phyloP scores from a whole-genome alignment of 2,113 vertebrate species.

The Mungos mungo region DNA sequence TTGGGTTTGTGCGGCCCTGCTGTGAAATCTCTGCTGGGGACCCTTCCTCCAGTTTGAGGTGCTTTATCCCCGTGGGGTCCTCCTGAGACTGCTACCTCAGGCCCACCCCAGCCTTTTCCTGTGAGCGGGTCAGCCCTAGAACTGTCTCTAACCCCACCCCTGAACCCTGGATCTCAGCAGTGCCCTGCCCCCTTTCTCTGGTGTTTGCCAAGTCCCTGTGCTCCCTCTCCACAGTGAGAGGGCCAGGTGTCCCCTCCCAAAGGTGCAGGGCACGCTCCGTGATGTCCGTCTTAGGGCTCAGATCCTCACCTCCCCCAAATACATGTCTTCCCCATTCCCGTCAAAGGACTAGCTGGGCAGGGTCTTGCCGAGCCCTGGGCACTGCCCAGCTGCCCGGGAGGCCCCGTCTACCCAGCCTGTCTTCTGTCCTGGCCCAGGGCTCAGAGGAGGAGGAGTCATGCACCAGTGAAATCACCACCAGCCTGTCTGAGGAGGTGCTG shows the following conservation, averaged over 20 bases:
- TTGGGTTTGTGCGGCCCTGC: not conserved
- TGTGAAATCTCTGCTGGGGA: not conserved
- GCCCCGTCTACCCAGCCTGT: conserved; percentile 20
- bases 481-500: conserved; percentile 86
- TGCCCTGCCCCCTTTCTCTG: not conserved
- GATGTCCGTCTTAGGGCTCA: not conserved
- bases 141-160: not conserved
- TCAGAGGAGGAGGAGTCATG: conserved; percentile 92
- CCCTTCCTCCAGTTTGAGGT: not conserved
- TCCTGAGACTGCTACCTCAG: not conserved
- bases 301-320: not conserved
- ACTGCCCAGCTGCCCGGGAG: conserved; percentile 29
- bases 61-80: not conserved
- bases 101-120: not conserved
- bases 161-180: not conserved
- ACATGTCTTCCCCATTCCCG: conserved; percentile 25
- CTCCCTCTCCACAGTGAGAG: accelerated
- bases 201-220: not conserved
- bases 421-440: conserved; percentile 77
- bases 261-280: not conserved
- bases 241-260: not conserved
- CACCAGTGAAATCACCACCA: conserved; percentile 90
- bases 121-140: not conserved
- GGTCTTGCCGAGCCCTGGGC: conserved; percentile 70
- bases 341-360: conserved; percentile 26